A percentile compares a stretch with the other conserved stretches of the same genome.
Evolutionary conservation across 2,113 vertebrate genomes (phyloP).

Genomic region (Beaufortia kweichowensis): DNA sequence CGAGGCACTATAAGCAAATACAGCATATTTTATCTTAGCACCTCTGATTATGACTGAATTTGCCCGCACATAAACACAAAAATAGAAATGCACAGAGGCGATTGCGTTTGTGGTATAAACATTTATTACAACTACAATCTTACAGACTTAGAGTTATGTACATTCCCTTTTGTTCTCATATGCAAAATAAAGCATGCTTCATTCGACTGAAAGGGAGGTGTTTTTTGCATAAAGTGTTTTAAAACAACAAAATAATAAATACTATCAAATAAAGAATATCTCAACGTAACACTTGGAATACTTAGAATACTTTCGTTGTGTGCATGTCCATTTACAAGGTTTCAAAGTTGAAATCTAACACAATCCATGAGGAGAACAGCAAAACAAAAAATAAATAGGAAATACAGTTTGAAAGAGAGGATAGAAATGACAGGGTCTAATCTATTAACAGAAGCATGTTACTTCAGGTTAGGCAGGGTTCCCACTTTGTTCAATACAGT

Average conservation of each 20-base stretch:
- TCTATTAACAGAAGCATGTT: neutral
- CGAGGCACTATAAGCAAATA: neutral
- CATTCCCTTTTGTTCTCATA: neutral
- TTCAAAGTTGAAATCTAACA: neutral
- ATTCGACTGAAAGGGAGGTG: neutral
- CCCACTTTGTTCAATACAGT: conserved; percentile 6
- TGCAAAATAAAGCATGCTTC: conserved; percentile 9
- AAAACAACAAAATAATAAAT: conserved; percentile 12
- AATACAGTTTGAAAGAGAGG: neutral
- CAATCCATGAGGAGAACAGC: neutral
- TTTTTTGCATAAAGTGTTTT: neutral
- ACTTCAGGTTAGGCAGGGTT: conserved; percentile 21
- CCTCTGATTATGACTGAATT: neutral
- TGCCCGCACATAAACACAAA: neutral
- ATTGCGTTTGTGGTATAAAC: neutral
- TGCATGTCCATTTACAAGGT: neutral
- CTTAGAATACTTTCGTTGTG: neutral
- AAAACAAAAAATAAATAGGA: conserved; percentile 17
- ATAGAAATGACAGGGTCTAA: neutral
- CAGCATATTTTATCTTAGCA: no score
- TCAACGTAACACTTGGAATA: conserved; percentile 9
- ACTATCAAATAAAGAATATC: neutral
- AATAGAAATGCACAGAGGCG: conserved; percentile 12
- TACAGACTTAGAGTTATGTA: conserved; percentile 17
- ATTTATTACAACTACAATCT: conserved; percentile 26